Conservation (phyloP, 2,888 invertebrate species). For the Drosophila infuscata region DNA sequence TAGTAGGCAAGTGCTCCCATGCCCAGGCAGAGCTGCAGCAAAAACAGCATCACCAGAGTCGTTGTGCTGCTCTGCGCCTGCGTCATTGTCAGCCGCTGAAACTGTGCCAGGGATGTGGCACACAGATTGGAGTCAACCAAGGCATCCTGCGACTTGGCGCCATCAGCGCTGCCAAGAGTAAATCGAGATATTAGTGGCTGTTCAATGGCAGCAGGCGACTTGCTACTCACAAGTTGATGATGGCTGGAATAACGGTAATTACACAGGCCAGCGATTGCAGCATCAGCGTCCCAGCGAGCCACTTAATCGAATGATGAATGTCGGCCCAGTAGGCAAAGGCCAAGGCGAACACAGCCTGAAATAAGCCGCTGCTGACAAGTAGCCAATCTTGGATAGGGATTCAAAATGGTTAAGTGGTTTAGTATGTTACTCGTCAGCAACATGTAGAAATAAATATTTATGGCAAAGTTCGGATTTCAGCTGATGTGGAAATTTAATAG, state of each 20-base stretch:
- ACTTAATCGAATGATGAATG: constrained; percentile 87
- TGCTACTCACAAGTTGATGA: constrained; percentile 85
- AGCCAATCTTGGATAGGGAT: constrained; percentile 86
- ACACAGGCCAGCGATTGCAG: constrained; percentile 86
- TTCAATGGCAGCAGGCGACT: neutral
- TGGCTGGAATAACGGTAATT: constrained; percentile 86
- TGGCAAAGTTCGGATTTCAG: neutral
- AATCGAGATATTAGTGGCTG: neutral
- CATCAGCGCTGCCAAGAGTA: constrained; percentile 57
- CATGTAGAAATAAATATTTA: neutral
- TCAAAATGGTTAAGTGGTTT: neutral
- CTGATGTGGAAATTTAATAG: neutral
- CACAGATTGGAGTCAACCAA: constrained; percentile 72
- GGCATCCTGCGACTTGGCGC: constrained; percentile 39
- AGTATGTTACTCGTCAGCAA: neutral
- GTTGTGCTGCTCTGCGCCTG: constrained; percentile 79
- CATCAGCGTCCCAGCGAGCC: constrained; percentile 87
- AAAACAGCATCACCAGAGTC: constrained; percentile 85
- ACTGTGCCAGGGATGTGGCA: constrained; percentile 54
- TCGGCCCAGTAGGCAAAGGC: constrained; percentile 87
- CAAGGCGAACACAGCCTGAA: constrained; percentile 86
- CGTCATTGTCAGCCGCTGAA: constrained; percentile 66
- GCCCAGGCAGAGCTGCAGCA: constrained; percentile 86
- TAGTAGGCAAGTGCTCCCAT: constrained; percentile 86
- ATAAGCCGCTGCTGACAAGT: constrained; percentile 86